Percentiles rank a stretch among this genome's conserved stretches.
Evolutionary conservation across 2,113 vertebrate species (phyloP).

Genomic region (Otis tarda): DNA sequence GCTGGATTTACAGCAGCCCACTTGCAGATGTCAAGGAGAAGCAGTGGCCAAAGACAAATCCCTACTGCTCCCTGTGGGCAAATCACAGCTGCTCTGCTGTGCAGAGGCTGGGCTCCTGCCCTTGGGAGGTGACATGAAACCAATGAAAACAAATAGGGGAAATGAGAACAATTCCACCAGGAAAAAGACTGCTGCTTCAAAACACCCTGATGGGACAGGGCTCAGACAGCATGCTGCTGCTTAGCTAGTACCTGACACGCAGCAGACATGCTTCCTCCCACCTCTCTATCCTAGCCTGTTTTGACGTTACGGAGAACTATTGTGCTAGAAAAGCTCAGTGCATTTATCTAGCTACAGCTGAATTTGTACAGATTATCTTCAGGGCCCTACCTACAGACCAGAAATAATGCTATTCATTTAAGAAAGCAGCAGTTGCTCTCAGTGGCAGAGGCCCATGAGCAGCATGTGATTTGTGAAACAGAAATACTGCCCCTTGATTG

Average conservation of each 20-base stretch:
- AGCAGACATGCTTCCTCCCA: not conserved
- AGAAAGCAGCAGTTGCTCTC: not conserved
- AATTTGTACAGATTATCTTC: not conserved
- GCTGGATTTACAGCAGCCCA: not conserved
- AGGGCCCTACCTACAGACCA: not conserved
- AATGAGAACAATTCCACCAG: not conserved
- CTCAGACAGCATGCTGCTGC: not conserved
- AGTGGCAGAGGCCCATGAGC: not conserved
- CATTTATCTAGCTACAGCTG: not conserved
- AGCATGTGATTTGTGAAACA: not conserved
- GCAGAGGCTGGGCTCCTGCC: not conserved
- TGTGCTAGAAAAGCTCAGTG: fast-evolving
- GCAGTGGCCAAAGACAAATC: not conserved
- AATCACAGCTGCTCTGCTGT: not conserved
- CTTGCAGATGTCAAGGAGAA: not conserved
- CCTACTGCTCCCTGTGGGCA: not conserved
- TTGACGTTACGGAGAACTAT: not conserved
- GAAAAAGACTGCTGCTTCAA: not conserved
- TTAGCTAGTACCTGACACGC: fast-evolving
- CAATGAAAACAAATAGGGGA: not conserved
- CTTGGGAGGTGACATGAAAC: fast-evolving
- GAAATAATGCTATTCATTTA: not conserved
- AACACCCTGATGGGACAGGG: not conserved
- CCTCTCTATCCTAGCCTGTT: fast-evolving
- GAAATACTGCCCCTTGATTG: not conserved